Evolutionary conservation across 2,113 vertebrate genomes (phyloP), one percentile per base, ranked within the genome.

Genomic region (Rhabdomys dilectus): DNA sequence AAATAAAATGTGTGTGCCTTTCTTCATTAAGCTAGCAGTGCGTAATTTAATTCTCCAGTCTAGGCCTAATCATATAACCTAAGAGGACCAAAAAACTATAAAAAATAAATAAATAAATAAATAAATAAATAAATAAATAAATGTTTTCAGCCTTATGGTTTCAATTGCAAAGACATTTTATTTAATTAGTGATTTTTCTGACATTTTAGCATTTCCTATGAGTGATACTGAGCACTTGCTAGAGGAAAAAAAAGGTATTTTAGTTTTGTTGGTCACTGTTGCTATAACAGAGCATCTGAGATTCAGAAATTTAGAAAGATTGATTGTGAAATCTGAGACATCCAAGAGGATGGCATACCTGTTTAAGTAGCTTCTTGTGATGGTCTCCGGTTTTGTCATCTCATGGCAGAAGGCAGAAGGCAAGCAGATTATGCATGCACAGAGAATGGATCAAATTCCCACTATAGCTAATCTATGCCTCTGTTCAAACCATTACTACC

Each of bases 161-260:
- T 87, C 31, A 84, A 22, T 39, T 60, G 24, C 36, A 82, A 89
- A 36, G 58, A 90, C 90, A 13, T 75, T 82, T 88, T 85, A 76
- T 88, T 89, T 62, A 76, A 36, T 77, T 77, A 24, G 51, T 17
- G 34, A 16, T 96, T 62, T 94, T 96, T 87, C 93, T 91, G 80
- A 60, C 5, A 70, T 95, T 94, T 93, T 93, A 88, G 87, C 51
- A 89, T 80, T 39, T 22, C 1, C 1, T 75, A 42, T 88, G 48
- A 4, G 12, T 81, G 29, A 5, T 51, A 94, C 29, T 81, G 70
- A 94, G 60, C 29, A 36, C 91, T 89, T 89, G 75, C 68, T 19
- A 15, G 88, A 85, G 7, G 56, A 89, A 78, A 51, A 78, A 51
- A 11, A 21, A 80, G 29, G 39, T 45, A 68, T 45, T 39, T 85